Percentiles rank a stretch among this genome's conserved stretches.
Conservation (phyloP, 2,888 invertebrate genomes). For the Cantharis rufa region DNA sequence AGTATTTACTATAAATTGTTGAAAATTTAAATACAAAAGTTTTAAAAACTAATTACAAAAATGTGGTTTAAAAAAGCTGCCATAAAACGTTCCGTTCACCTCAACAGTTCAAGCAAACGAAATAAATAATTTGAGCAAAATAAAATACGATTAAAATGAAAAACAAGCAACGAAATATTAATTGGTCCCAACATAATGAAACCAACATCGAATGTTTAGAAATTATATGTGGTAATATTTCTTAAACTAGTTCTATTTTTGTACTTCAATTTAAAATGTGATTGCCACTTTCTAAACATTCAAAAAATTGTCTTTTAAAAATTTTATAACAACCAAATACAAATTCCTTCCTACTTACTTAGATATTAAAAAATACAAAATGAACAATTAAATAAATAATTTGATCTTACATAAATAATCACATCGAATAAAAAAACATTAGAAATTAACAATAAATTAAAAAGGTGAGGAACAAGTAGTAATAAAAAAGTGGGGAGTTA, state of each 20-base stretch:
- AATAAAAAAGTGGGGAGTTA: not conserved
- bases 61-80: conserved; percentile 25
- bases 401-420: conserved; percentile 21
- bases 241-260: conserved; percentile 4
- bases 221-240: not conserved
- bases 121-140: not conserved
- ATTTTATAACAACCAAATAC: not conserved
- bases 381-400: conserved; percentile 29
- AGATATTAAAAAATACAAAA: conserved; percentile 19
- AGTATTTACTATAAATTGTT: conserved; percentile 6
- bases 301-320: conserved; percentile 2
- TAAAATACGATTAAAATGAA: not conserved
- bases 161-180: not conserved
- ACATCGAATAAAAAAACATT: conserved; percentile 1
- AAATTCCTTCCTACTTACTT: conserved; percentile 10
- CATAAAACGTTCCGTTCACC: conserved; percentile 2
- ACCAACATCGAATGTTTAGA: not conserved
- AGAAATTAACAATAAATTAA: not conserved
- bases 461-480: not conserved
- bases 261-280: conserved; percentile 3
- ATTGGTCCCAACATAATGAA: conserved; percentile 26
- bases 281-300: conserved; percentile 1
- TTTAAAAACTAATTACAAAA: conserved; percentile 26
- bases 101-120: not conserved
- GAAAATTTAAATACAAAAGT: conserved; percentile 24